Base-by-base conservation (phyloP, 1,140 invertebrate species). In the Cydia splendana region DNA sequence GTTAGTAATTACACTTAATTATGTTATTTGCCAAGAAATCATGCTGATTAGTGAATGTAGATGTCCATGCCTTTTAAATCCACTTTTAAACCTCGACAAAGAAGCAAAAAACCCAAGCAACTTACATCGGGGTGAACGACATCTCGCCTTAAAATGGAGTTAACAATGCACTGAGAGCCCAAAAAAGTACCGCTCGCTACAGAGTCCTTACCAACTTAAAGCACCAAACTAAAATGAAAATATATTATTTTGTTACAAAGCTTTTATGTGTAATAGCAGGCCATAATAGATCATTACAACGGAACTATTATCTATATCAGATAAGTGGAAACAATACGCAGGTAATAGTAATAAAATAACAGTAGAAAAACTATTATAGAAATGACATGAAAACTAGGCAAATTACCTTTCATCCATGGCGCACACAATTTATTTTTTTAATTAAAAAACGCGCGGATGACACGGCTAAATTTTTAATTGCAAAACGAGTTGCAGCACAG, bases 101-200 rank as follows among this genome's bases (percentile, higher is more conserved):
- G 24, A 71, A 18, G 38, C 51, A 82, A 81, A 81, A 83, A 67
- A 76, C 53, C 80, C 76, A 85, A 85, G 81, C 83, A 77, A 90
- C 90, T 91, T 91, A 91, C 90, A 90, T 88, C n/a, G 88, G 80
- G 85, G 88, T 90, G 87, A 91, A 91, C 79, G 90, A 88, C 90
- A 91, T 91, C 79, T 79, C 80, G 71, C 57, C 71, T 75, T 38
- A 79, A 76, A 77, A 81, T 78, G 75, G 77, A 79, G 65, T 78
- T 80, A 82, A 67, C 75, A 75, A 78, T 65, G 78, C 75, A 80
- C 75, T 78, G 77, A 81, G 81, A 42, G 18, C 38, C 67, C 38
- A 57, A 34, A 73, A 76, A 51, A 65, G 82, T 80, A 81, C 85
- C 79, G 80, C 83, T 79, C 80, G 77, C 78, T 79, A 82, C 84